Evolutionary conservation across 2,113 vertebrate genomes (phyloP), one percentile per base, ranked within the genome.

Genomic region (Oenanthe melanoleuca): DNA sequence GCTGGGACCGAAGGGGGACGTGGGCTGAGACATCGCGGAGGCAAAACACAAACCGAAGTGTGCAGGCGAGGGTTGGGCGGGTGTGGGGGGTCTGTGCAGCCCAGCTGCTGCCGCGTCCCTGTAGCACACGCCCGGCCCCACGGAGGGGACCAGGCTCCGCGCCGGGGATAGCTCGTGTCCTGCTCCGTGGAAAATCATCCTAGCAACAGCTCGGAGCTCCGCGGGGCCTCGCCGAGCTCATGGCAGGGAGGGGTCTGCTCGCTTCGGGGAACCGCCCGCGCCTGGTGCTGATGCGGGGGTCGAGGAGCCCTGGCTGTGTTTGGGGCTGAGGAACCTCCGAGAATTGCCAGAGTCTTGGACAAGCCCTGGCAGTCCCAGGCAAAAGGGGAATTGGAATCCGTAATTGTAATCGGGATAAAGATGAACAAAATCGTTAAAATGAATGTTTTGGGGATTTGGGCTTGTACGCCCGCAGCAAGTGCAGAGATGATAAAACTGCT

Each of bases 21-120:
- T 1, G 87, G 83, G 64, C 61, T 71, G 73, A 80, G 75, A 33
- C 21, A n/a, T 3, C 4, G 9, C 9, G 2, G 75, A 2, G 5
- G 34, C 19, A 23, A 79, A 85, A 88, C 6, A 29, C 8, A 11
- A 31, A n/a, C 28, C 45, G 9, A 70, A 70, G 59, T 16, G 19
- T 5, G 20, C 26, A 0, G 42, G 47, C 0, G 8, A 53, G 31
- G 38, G 19, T 31, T 7, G 3, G 34, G 40, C 1, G 49, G 17
- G 4, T 15, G 21, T 4, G 34, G 28, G 52, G 55, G 60, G 29
- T 59, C 80, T 26, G 3, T 0, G 18, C 17, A 74, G 72, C 57
- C 72, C 80, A 7, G 53, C 70, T 40, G 70, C 84, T 26, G 65
- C 3, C 0, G 38, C 11, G n/a, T 29, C 70, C 61, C 78, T 12